A percentile compares a stretch with the other conserved stretches of the same genome.
These are phyloP conservation scores for Brevimyrus niger DNA, from an alignment of 2,113 vertebrate species.

Conservation along the genomic window DNA sequence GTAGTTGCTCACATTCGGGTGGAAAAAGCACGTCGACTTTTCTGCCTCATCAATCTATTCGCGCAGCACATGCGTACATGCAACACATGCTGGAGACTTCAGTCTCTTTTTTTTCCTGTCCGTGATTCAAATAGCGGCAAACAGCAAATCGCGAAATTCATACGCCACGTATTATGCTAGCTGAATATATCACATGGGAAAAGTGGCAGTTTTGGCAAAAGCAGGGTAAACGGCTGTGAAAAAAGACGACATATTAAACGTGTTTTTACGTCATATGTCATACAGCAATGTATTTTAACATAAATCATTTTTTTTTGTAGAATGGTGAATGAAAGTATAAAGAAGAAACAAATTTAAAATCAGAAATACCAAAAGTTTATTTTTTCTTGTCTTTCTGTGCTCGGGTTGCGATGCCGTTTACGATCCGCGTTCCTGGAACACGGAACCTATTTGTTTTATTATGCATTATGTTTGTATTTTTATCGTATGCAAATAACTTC, in stretches of 20 bases:
- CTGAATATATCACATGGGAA: neutral
- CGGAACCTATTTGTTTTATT: neutral
- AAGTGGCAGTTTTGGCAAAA: neutral
- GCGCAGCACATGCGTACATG: neutral
- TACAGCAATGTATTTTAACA: slow-evolving; percentile 25
- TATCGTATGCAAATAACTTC: neutral
- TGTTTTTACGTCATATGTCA: slow-evolving; percentile 10
- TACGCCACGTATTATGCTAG: neutral
- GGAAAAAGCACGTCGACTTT: neutral
- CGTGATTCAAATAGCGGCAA: neutral
- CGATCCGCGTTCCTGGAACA: neutral
- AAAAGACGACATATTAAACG: neutral
- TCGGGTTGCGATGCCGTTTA: neutral
- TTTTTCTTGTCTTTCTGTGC: neutral
- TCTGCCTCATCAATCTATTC: neutral
- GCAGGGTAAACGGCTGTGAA: neutral
- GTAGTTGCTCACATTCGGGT: neutral
- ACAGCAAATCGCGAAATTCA: neutral
- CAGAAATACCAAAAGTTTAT: neutral
- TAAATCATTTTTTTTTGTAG: neutral
- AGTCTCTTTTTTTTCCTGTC: neutral
- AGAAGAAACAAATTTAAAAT: neutral
- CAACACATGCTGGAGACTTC: neutral
- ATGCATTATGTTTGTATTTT: neutral
- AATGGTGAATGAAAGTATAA: neutral